Conservation (phyloP, 1,140 invertebrate genomes). For the Drusus annulatus region DNA sequence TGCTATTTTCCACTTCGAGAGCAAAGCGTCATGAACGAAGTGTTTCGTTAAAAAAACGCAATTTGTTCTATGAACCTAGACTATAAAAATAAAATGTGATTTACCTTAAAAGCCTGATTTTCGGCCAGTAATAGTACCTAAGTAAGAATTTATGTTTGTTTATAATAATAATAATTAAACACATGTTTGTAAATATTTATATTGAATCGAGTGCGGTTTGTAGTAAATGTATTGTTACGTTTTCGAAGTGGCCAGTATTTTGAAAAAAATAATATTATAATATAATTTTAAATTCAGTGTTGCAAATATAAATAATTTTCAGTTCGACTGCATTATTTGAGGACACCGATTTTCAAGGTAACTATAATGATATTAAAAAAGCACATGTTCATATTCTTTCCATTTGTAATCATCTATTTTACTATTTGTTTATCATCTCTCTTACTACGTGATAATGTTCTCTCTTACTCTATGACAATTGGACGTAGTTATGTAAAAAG, state of each 20-base stretch:
- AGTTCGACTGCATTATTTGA: too few relatives aligned
- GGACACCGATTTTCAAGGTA: too few relatives aligned
- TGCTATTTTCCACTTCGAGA: background rate
- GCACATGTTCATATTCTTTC: too few relatives aligned
- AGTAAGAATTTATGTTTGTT: conserved; percentile 2
- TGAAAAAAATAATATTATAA: background rate
- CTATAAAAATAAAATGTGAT: conserved; percentile 33
- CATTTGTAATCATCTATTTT: too few relatives aligned
- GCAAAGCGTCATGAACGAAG: conserved; percentile 7
- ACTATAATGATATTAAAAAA: too few relatives aligned
- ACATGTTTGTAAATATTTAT: conserved; percentile 14
- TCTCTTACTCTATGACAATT: too few relatives aligned
- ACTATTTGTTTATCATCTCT: too few relatives aligned
- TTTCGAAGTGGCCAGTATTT: conserved; percentile 28
- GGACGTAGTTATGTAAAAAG: too few relatives aligned
- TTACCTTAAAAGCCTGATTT: conserved; percentile 12
- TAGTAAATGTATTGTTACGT: background rate
- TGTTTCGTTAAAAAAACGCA: background rate
- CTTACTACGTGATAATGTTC: too few relatives aligned
- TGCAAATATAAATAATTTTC: too few relatives aligned
- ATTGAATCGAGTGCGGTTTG: too few relatives aligned
- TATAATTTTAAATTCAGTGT: too few relatives aligned
- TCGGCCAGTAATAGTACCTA: conserved; percentile 30
- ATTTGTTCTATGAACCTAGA: background rate
- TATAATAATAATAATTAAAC: background rate